phyloP scores from a whole-genome alignment of 2,797 vertebrate genomes.

The Carduelis carduelis region DNA sequence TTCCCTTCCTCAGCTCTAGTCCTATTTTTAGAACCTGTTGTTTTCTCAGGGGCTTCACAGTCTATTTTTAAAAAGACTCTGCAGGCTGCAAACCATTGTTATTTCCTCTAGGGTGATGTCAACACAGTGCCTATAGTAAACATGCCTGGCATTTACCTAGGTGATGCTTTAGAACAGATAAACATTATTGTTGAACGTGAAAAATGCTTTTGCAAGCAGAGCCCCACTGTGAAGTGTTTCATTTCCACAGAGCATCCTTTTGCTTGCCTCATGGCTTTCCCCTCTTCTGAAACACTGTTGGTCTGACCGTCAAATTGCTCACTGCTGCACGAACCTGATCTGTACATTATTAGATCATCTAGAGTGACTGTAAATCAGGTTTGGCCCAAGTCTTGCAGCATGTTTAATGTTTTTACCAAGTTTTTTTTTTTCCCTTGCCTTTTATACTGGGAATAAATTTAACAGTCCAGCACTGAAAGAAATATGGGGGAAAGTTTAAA shows the following conservation, averaged over 20 bases:
- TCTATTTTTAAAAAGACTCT: slow-evolving; percentile 76
- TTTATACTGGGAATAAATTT: not conserved
- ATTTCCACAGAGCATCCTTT: not conserved
- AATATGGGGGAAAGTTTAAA: not conserved
- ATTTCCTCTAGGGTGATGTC: slow-evolving; percentile 12
- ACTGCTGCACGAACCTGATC: slow-evolving; percentile 58
- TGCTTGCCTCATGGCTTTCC: not conserved
- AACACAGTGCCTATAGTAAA: not conserved
- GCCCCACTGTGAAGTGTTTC: not conserved
- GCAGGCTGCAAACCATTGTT: slow-evolving; percentile 64
- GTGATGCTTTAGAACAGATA: not conserved
- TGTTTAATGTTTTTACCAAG: not conserved
- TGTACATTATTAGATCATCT: slow-evolving; percentile 51
- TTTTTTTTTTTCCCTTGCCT: not conserved
- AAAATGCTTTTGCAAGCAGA: not conserved
- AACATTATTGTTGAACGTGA: not conserved
- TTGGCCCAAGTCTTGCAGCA: not conserved
- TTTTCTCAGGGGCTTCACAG: slow-evolving; percentile 76
- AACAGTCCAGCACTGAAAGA: not conserved
- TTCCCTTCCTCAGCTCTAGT: not conserved
- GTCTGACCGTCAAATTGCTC: slow-evolving; percentile 11
- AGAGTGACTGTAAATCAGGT: slow-evolving; percentile 33
- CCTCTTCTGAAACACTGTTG: slow-evolving; percentile 4
- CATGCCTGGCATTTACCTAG: not conserved
- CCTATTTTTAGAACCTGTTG: slow-evolving; percentile 77